Evolutionary conservation across 2,888 invertebrate species (phyloP), one percentile per base, ranked within the genome.

Genomic region (Clostera curtula): DNA sequence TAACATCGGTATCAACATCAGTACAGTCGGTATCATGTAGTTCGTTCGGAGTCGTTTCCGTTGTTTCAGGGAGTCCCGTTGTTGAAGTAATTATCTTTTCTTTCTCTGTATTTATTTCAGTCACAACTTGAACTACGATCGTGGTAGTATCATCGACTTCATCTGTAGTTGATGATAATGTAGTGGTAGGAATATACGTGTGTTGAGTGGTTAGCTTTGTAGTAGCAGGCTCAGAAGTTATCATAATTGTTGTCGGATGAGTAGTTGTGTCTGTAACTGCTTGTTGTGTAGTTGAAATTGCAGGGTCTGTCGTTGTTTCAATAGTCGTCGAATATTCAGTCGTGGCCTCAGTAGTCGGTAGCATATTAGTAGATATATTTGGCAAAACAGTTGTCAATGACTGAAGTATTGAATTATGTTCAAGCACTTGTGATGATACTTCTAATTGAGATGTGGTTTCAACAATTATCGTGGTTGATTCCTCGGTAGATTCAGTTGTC

Each of bases 1-100:
- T 77, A 25, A 74, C 76, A 5, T 63, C 62, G 29, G 70, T 80
- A 29, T 69, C 79, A 35, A 73, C 71, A 45, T 72, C 70, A 9
- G 70, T 33, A 19, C 36, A 49, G 2, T 40, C 44, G 6, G 35
- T 27, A 7, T 34, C 29, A 2, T 35, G 28, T 13, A 28, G 18
- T 14, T 47, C 36, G 25, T 25, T 47, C 14, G 42, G 24, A 8
- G 37, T 18, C 10, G 32, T 43, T 43, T 54, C 54, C 20, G 54
- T 58, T 6, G 45, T 50, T 19, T 48, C 49, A n/a, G 39, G 26
- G 11, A 29, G 22, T 40, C 45, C 43, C 15, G 56, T 56, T n/a
- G 59, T 48, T 8, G 47, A 38, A 28, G 52, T 54, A 5, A 48
- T 45, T 23, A 48, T 47, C 31, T 54, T 50, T 27, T 57, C 59